Conservation (phyloP, 2,113 vertebrate genomes). For the Scytalopus superciliaris region DNA sequence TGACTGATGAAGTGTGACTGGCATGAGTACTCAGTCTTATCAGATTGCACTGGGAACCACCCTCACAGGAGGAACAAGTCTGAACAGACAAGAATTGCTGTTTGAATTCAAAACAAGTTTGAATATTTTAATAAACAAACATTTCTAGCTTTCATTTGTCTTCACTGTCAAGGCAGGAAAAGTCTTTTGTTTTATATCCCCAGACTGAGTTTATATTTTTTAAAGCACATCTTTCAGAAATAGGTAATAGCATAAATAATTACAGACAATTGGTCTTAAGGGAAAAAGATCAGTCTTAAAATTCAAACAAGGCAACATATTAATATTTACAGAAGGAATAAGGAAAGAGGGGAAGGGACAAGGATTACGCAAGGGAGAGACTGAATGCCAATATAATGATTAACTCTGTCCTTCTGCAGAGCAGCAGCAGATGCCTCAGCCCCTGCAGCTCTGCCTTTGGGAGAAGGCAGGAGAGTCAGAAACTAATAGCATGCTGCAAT, state of each 20-base stretch:
- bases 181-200: neutral
- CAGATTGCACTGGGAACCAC: neutral
- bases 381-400: neutral
- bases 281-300: neutral
- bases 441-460: neutral
- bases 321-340: constrained; percentile 4
- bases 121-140: neutral
- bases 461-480: neutral
- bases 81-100: neutral
- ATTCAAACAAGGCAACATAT: neutral
- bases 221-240: neutral
- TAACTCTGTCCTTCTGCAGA: neutral
- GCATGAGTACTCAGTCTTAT: neutral
- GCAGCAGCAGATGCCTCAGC: neutral
- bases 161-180: neutral
- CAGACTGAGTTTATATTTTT: neutral
- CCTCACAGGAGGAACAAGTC: neutral
- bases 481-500: neutral
- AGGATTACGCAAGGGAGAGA: neutral
- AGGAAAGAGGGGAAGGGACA: neutral
- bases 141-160: neutral
- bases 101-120: neutral
- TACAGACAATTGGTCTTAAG: neutral
- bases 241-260: neutral
- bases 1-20: neutral